These are phyloP conservation scores for Gavia stellata DNA, from an alignment of 2,113 vertebrate genomes.

Conservation along the genomic window DNA sequence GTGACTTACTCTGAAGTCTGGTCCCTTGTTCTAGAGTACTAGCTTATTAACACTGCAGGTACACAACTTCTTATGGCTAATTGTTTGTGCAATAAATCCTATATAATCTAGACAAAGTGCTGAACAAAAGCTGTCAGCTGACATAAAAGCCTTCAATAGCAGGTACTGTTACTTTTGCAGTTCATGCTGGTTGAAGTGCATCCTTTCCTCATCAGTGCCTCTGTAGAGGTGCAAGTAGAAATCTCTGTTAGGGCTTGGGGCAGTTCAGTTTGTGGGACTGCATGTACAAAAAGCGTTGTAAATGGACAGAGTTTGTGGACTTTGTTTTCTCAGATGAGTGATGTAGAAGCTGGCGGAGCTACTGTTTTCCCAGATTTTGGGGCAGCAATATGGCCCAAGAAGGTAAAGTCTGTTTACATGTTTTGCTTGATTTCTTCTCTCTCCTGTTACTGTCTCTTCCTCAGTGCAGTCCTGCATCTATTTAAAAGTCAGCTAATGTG, in stretches of 20 bases:
- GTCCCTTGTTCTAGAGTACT: background rate
- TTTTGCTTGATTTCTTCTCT: background rate
- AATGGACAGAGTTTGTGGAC: background rate
- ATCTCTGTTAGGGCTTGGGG: background rate
- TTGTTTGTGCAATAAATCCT: background rate
- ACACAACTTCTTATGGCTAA: background rate
- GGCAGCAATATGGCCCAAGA: constrained; percentile 88
- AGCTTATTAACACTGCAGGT: background rate
- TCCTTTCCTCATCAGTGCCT: background rate
- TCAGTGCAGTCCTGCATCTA: background rate
- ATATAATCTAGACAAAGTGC: background rate
- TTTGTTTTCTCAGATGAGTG: constrained; percentile 87
- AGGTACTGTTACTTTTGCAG: background rate
- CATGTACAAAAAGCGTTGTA: background rate
- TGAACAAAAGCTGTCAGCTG: background rate
- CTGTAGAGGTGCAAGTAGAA: background rate
- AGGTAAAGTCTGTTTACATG: constrained; percentile 72
- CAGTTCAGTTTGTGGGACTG: background rate
- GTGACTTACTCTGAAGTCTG: background rate
- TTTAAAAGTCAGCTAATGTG: background rate
- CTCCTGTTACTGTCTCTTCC: background rate
- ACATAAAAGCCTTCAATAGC: background rate
- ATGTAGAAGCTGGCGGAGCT: constrained; percentile 94
- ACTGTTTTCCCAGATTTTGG: constrained; percentile 97
- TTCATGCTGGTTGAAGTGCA: background rate